Base-by-base conservation (phyloP, 2,888 invertebrate species). In the Eubasilissa splendida region DNA sequence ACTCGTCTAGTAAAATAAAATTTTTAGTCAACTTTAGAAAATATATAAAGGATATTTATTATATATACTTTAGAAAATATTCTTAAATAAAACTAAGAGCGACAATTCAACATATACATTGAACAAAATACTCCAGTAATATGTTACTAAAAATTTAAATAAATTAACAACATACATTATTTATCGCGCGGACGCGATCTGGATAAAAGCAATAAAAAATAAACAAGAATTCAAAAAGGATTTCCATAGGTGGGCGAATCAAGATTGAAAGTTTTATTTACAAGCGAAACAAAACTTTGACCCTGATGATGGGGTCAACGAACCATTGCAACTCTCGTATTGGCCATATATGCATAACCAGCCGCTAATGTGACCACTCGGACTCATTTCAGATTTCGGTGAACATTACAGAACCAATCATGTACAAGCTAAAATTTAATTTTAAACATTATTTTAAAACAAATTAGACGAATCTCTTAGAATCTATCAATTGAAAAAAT, bases 211-310 rank as follows among this genome's bases (percentile, higher is more conserved):
- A 63, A 10, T 12, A 63, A 63, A 63, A 63, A 60, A 33, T 33
- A 12, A 63, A 33, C 33, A 3, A 14, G n/a, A 68, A 14, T 68
- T 70, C 70, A 22, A 31, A 53, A 70, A 53, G 70, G 70, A 53
- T 42, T 42, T 42, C 42, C n/a, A 22, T 70, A 22, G 12, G 70
- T 53, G 70, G 70, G 70, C 53, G 52, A 70, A 70, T 70, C 70
- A 70, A 53, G 52, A 70, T 70, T 70, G 22, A 14, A 54, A 70
- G 52, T 22, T 52, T 22, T 54, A 70, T 68, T 52, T 52, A 52
- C 52, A 50, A 54, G 52, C 70, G 53, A 63, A 70, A 53, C 52
- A 50, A 70, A 70, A 53, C 53, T 68, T 22, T 70, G 70, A 70
- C 70, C 70, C 70, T 52, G 12, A 33, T 12, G 63, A 31, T 63